A percentile compares a stretch with the other conserved stretches of the same genome.
These are phyloP conservation scores for Rhinolophus sinicus DNA, from an alignment of 2,113 vertebrate genomes.

Conservation along the genomic window DNA sequence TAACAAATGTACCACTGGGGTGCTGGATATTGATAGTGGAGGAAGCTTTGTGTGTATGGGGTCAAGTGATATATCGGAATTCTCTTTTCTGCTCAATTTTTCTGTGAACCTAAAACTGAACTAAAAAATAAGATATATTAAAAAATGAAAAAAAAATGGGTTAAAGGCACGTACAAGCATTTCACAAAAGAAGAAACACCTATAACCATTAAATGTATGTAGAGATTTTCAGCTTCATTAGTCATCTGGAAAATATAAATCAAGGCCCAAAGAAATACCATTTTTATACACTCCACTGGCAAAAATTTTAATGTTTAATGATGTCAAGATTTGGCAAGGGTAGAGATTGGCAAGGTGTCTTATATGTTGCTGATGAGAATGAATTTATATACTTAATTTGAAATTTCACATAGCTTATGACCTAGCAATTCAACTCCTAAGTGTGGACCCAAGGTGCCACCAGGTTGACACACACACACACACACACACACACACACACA, in stretches of 20 bases:
- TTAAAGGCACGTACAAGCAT: not conserved
- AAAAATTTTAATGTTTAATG: not conserved
- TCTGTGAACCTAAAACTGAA: not conserved
- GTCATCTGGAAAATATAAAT: not conserved
- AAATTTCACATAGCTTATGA: constrained; percentile 7
- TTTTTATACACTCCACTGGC: not conserved
- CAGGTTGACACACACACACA: not conserved
- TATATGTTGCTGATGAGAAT: not conserved
- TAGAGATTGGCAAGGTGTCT: not conserved
- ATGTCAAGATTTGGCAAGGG: not conserved
- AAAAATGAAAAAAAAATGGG: not conserved
- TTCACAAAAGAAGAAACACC: not conserved
- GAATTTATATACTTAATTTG: not conserved
- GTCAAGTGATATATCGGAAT: not conserved
- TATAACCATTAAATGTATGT: not conserved
- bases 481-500: not conserved
- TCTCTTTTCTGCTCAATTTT: not conserved
- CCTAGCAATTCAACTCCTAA: not conserved
- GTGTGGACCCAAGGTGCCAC: not conserved
- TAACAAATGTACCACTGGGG: not conserved
- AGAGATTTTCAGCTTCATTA: not conserved
- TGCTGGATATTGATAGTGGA: not conserved
- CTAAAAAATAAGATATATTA: not conserved
- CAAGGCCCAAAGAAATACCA: not conserved
- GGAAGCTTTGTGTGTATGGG: not conserved